Evolutionary conservation across 1,140 invertebrate genomes (phyloP).

Genomic region (Drosophila takahashii): DNA sequence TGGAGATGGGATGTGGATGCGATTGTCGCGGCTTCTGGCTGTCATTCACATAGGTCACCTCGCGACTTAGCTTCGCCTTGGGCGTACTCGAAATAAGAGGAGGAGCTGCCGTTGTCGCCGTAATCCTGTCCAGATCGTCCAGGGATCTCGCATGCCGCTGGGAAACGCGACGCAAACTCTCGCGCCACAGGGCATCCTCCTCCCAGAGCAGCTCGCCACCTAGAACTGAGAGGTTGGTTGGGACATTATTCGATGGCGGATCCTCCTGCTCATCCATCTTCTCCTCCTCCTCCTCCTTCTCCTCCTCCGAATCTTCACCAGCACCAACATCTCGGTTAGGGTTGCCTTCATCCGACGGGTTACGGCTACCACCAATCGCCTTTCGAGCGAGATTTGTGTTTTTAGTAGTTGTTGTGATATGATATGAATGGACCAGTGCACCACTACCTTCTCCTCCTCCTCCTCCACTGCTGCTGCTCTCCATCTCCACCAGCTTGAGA

Average conservation of each 20-base stretch:
- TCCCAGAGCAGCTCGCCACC: conserved; percentile 91
- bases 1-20: conserved; percentile 66
- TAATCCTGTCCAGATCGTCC: conserved; percentile 90
- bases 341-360: conserved; percentile 39
- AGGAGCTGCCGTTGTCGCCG: conserved; percentile 5
- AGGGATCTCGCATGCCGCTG: conserved; percentile 92
- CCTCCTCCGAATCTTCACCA: conserved; percentile 26
- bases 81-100: conserved; percentile 46
- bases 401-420: conserved; percentile 70
- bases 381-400: conserved; percentile 73
- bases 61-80: conserved; percentile 86
- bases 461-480: conserved; percentile 34
- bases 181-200: conserved; percentile 92
- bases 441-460: conserved; percentile 10
- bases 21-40: conserved; percentile 61
- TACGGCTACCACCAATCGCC: conserved; percentile 65
- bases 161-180: conserved; percentile 91
- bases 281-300: conserved; percentile 14
- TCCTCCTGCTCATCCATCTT: conserved; percentile 9
- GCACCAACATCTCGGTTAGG: conserved; percentile 43
- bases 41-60: conserved; percentile 90
- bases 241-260: conserved; percentile 59
- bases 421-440: conserved; percentile 64
- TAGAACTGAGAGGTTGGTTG: conserved; percentile 74
- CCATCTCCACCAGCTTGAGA: conserved; percentile 43